These are phyloP conservation scores for Cacoxenus indagator DNA, from an alignment of 2,888 invertebrate genomes.

Conservation along the genomic window DNA sequence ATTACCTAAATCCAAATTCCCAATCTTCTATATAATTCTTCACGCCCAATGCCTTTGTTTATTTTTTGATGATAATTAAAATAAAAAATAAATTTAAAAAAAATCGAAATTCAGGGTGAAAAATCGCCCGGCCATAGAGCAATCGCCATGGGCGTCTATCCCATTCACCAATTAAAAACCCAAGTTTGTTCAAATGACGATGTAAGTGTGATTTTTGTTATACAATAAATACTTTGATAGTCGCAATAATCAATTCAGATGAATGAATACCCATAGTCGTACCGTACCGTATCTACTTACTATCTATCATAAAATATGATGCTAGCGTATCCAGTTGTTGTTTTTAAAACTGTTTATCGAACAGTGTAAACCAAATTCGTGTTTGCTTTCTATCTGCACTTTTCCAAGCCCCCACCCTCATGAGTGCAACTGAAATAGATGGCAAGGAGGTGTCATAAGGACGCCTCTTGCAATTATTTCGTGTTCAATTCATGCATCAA, in stretches of 20 bases:
- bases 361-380: not conserved
- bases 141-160: constrained; percentile 91
- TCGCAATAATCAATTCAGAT: not conserved
- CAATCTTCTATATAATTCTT: not conserved
- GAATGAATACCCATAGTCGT: not conserved
- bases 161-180: constrained; percentile 90
- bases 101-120: constrained; percentile 77
- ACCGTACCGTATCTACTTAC: not conserved
- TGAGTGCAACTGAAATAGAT: not conserved
- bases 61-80: constrained; percentile 29
- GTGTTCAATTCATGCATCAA: not conserved
- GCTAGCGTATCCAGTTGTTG: not conserved
- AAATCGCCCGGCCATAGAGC: constrained; percentile 93
- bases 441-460: not conserved
- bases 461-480: not conserved
- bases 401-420: not conserved
- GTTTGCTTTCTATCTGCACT: not conserved
- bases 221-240: too few relatives aligned
- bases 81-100: constrained; percentile 31
- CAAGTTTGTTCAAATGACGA: constrained; percentile 88
- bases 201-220: constrained; percentile 78
- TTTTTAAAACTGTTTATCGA: not conserved
- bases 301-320: not conserved
- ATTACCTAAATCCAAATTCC: not conserved
- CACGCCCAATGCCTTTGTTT: constrained; percentile 25